Percentiles rank a stretch among this genome's conserved stretches.
phyloP scores from a whole-genome alignment of 2,888 invertebrate species.

The Masnerella sp. region DNA sequence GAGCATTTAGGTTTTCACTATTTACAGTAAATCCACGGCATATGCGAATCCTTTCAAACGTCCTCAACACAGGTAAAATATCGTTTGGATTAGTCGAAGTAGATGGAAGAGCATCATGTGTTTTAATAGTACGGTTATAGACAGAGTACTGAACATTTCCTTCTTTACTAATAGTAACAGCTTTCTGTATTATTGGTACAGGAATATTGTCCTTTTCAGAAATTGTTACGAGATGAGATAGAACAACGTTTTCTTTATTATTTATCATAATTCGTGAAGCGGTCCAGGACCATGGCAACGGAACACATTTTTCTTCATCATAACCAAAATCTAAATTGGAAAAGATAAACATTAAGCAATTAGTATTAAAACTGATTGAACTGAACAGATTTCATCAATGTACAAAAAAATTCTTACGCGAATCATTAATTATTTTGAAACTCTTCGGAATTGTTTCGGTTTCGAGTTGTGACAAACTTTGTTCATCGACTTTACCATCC shows the following conservation, averaged over 20 bases:
- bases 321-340: too few species aligned
- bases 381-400: too few species aligned
- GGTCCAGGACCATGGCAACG: background rate
- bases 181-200: constrained; percentile 12
- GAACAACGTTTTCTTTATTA: constrained; percentile 1
- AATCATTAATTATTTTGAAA: too few species aligned
- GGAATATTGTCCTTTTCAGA: background rate
- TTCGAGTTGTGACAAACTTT: too few species aligned
- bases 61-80: constrained; percentile 9
- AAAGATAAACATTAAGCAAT: too few species aligned
- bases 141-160: constrained; percentile 14
- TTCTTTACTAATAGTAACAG: constrained; percentile 15
- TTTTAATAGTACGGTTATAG: constrained; percentile 1
- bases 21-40: constrained; percentile 19
- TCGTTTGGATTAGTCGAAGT: constrained; percentile 3
- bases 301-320: background rate
- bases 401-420: too few species aligned
- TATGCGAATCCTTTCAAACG: constrained; percentile 22
- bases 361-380: too few species aligned
- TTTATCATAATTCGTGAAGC: background rate
- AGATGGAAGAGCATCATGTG: background rate
- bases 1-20: background rate
- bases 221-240: background rate
- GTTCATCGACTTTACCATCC: too few species aligned
- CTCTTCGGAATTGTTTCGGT: too few species aligned